Evolutionary conservation across 2,888 invertebrate genomes (phyloP).

Genomic region (Oscheius sp.): DNA sequence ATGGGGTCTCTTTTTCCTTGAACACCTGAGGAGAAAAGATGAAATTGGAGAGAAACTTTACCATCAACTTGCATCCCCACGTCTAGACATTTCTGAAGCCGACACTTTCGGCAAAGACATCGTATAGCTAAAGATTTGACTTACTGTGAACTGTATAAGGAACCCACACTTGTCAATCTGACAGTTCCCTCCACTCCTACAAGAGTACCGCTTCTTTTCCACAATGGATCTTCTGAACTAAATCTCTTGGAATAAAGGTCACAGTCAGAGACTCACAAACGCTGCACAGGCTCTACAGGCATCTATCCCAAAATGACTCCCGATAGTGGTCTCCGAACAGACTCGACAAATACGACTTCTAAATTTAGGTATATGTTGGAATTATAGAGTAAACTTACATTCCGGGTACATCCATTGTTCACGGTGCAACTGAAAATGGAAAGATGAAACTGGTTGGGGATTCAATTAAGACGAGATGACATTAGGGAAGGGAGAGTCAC

Average conservation of each 20-base stretch:
- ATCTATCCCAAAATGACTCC: conserved; percentile 21
- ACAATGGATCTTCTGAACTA: conserved; percentile 15
- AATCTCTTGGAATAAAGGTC: background rate
- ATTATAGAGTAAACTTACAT: background rate
- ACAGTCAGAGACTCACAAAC: background rate
- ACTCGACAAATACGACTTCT: conserved; percentile 2
- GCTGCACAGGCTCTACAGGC: conserved; percentile 28
- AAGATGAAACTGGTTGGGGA: no score
- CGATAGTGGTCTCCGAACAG: conserved; percentile 14
- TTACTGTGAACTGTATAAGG: background rate
- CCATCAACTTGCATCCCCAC: conserved; percentile 21
- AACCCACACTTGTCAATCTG: conserved; percentile 22
- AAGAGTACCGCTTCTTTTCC: conserved; percentile 24
- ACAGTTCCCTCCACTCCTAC: conserved; percentile 21
- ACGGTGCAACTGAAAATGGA: no score
- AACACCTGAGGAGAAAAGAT: background rate
- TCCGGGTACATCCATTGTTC: background rate
- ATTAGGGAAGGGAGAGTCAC: no score
- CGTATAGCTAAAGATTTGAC: conserved; percentile 6
- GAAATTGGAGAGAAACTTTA: background rate
- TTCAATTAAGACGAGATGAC: no score
- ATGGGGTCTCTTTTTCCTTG: conserved; percentile 26
- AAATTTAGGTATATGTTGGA: background rate
- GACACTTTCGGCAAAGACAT: conserved; percentile 19
- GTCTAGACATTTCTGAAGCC: conserved; percentile 21